Base-by-base conservation (phyloP, 1,140 invertebrate genomes). In the Drosophila murphyi region DNA sequence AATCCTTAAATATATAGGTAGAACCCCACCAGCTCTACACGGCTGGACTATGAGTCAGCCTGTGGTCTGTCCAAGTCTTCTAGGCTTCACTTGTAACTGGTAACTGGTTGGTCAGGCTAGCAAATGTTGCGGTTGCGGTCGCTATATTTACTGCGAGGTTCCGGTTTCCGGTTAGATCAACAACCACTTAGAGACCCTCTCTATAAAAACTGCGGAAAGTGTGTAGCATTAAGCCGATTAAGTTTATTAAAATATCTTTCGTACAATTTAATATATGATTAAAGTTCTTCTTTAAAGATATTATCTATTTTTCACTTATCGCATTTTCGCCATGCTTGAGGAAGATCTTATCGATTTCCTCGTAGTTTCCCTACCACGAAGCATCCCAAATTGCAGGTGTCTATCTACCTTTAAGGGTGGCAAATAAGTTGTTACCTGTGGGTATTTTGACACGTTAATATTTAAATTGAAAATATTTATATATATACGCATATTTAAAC, bases 1-100 rank as follows among this genome's bases (percentile, higher is more conserved):
- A 85, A 83, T 83, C 80, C 80, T 70, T 72, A 72, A 80, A 65
- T 67, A 45, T 34, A 5, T 20, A n/a, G n/a, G 20, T 20, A 35
- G 35, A 43, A 45, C 60, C 29, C 32, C 52, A 43, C 29, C 6
- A 10, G 52, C 2, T 12, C 45, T 3, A 12, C n/a, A 29, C 35
- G 8, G 10, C 2, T 43, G 39, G 10, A 10, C n/a, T 47, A 57
- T 57, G 63, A 68, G 28, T 60, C 63, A 60, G 12, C 57, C 20
- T 5, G 7, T 3, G 8, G 5, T 28, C 28, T 35, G 8, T 31
- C 20, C 12, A 41, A 59, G 29, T 59, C 47, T 48, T 39, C 41
- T 62, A 31, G 43, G 45, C 39, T 39, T 41, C 54, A n/a, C 29
- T 41, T 54, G 12, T 54, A 59, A 48, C 32, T 61, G 8, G 12